Base-by-base conservation (phyloP, 1,140 invertebrate genomes). In the Aphis gossypii region DNA sequence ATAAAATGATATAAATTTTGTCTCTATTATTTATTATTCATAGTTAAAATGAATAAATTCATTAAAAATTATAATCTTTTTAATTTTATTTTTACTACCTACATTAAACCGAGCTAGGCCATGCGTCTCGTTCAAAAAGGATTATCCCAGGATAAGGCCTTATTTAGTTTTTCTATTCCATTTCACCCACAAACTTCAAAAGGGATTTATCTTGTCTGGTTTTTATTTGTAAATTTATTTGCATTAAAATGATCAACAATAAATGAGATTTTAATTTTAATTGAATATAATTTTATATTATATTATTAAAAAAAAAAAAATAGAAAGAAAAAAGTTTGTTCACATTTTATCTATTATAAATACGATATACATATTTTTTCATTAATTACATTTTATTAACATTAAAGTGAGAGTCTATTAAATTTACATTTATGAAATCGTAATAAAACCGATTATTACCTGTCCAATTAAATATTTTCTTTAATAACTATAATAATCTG, bases 151-250 rank as follows among this genome's bases (percentile, higher is more conserved):
- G 60, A 68, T 68, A 68, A 68, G 60, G 60, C 30, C 60, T 68
- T 68, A 68, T 68, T 68, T 68, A 68, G 60, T n/a, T 68, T 60
- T 68, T 68, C 60, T 68, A 68, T 68, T 68, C 60, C 60, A 68
- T 68, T 68, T 68, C 60, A 68, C 60, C 60, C 60, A n/a, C 60
- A 68, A 68, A 68, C 60, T 68, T 68, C 60, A 68, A 68, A 68
- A 68, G 30, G 11, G 60, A 68, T 68, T 68, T 68, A n/a, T 68
- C 60, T 68, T 68, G 60, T 68, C 60, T 68, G 60, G 11, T 68
- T 68, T 68, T 68, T 68, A 68, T 68, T 68, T 3, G 60, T n/a
- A 25, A 68, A 68, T 68, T 68, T 68, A 30, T 9, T 68, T 68
- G 60, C 60, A 68, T 68, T 68, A 68, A 68, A 68, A 68, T 68